Evolutionary conservation across 2,113 vertebrate genomes (phyloP), one percentile per base, ranked within the genome.

Genomic region (Thalassarche chlororhynchos): DNA sequence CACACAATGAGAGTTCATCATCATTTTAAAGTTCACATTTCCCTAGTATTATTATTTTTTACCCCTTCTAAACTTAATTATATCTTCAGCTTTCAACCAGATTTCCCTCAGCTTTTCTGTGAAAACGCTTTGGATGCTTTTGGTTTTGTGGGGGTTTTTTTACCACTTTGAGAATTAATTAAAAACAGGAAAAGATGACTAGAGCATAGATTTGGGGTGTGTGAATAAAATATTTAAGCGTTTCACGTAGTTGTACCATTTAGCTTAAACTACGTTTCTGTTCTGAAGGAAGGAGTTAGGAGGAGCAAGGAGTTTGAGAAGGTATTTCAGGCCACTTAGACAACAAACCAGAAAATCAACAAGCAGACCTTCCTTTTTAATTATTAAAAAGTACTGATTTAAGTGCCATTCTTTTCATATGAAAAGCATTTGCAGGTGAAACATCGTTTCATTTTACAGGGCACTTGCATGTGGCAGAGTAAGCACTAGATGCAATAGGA

Each of bases 1-100:
- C 87, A 72, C 76, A 76, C 85, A 90, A 84, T 44, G 81, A 86
- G 77, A 93, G 77, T 90, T 90, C 88, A 81, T 93, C 93, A 77
- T 51, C 57, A 11, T 60, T 92, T 74, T n/a, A 20, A 82, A 84
- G 57, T 87, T 87, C 70, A 65, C 32, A 31, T 83, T 94, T 75
- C 46, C 51, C 14, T 49, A 44, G 84, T 90, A 14, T 68, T 75
- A 7, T 70, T 76, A 2, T 72, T 72, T 64, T n/a, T 74, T 51
- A 16, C 19, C 5, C 12, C 14, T 24, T 80, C 76, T 69, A 46
- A 92, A 87, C 69, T 62, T 84, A 87, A 86, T 78, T 92, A 52
- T 32, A 14, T 55, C 69, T 77, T 88, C 78, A 81, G 14, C 47
- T 69, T 76, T 28, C 57, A 62, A 51, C 5, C 44, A 87, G 78